A percentile compares a stretch with the other conserved stretches of the same genome.
Evolutionary conservation across 2,888 invertebrate genomes (phyloP).

Genomic region (Bursaphelenchus okinawaensis): DNA sequence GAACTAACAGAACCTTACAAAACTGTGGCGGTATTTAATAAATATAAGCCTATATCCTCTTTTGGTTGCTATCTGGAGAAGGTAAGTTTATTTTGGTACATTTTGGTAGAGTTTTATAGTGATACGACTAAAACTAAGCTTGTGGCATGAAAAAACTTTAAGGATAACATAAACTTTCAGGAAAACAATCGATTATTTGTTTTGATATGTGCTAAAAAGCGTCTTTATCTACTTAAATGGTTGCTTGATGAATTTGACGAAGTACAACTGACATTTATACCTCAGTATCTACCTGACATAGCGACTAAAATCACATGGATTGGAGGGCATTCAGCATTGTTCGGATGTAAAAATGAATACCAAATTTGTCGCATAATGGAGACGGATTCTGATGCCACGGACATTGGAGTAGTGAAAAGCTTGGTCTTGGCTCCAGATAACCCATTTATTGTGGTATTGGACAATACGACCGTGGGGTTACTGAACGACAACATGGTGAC

Average conservation of each 20-base stretch:
- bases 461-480: conserved; percentile 28
- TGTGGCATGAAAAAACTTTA: not conserved
- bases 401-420: conserved; percentile 13
- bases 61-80: conserved; percentile 26
- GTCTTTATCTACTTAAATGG: conserved; percentile 46
- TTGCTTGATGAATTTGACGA: conserved; percentile 59
- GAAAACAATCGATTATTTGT: conserved; percentile 33
- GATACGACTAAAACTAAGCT: not conserved
- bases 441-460: conserved; percentile 25
- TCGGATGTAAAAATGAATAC: conserved; percentile 29
- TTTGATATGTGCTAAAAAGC: conserved; percentile 37
- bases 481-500: conserved; percentile 16
- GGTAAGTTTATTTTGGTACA: conserved; percentile 12
- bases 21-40: conserved; percentile 11
- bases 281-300: conserved; percentile 19
- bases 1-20: conserved; percentile 21
- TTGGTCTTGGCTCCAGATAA: conserved; percentile 11
- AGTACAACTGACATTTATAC: conserved; percentile 23
- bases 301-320: conserved; percentile 25
- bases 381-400: conserved; percentile 5
- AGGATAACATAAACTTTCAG: conserved; percentile 21
- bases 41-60: conserved; percentile 25
- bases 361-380: conserved; percentile 4
- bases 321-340: conserved; percentile 26
- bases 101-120: conserved; percentile 5